A percentile compares a stretch with the other conserved stretches of the same genome.
phyloP scores from a whole-genome alignment of 2,888 invertebrate species.

The Drosophila atripex region DNA sequence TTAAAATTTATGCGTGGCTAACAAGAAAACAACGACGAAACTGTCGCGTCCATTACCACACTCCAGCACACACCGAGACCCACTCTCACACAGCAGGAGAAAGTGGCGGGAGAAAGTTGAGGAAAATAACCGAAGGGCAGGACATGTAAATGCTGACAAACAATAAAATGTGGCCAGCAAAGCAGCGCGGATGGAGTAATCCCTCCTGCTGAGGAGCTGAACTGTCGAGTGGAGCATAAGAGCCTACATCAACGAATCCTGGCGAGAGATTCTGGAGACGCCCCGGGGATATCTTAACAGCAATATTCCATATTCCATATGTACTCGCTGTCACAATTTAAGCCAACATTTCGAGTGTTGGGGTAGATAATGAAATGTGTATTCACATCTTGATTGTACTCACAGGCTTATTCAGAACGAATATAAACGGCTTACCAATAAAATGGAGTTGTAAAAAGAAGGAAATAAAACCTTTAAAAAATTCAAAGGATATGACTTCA shows the following conservation, averaged over 20 bases:
- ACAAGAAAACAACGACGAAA: conserved; percentile 34
- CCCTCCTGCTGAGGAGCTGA: conserved; percentile 58
- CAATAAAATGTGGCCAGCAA: conserved; percentile 40
- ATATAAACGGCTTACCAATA: background rate
- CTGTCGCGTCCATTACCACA: conserved; percentile 39
- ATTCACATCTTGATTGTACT: background rate
- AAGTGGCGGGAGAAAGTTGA: conserved; percentile 17
- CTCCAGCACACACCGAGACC: conserved; percentile 29
- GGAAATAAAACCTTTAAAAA: background rate
- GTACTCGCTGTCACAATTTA: conserved; percentile 17
- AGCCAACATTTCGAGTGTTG: conserved; percentile 14
- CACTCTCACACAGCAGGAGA: conserved; percentile 26
- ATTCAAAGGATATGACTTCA: background rate
- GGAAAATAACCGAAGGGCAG: conserved; percentile 15
- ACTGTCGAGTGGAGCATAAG: conserved; percentile 22
- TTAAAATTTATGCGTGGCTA: conserved; percentile 70
- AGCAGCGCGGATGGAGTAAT: conserved; percentile 47
- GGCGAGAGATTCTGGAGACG: conserved; percentile 24
- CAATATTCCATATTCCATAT: conserved; percentile 21
- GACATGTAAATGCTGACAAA: conserved; percentile 67
- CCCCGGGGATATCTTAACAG: conserved; percentile 15
- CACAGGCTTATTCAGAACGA: background rate
- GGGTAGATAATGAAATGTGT: conserved; percentile 6
- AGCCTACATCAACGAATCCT: conserved; percentile 35
- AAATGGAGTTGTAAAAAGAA: background rate